Base-by-base conservation (phyloP, 2,797 vertebrate species). In the Scleropages formosus region DNA sequence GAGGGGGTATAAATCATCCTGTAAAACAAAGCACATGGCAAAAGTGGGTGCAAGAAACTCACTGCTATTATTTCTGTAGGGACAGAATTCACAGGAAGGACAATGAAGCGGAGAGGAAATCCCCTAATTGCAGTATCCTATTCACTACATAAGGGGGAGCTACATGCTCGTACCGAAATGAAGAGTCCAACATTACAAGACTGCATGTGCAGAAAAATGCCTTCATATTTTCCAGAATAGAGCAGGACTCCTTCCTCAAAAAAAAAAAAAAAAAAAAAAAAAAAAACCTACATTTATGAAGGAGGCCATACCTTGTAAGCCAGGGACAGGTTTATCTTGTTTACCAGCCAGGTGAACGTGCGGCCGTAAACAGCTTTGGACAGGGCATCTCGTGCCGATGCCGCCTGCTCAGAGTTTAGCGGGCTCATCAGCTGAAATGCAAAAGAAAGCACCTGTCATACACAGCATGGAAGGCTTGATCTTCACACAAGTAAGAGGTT, bases 311-410 rank as follows among this genome's bases (percentile, higher is more conserved):
- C 96, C 95, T 86, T 93, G 86, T 94, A 95, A 20, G 94, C 87
- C 83, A 99, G 90, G 0, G 97, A 99, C 60, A 87, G 80, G 78
- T 99, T 99, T 85, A 99, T 98, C 87, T 98, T 98, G 83, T 89
- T 94, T 11, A 99, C 97, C 71, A 99, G 92, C 97, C 97, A 99
- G 79, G 95, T 94, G 84, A 99, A 99, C 20, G 97, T 98, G 72
- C 97, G 95, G 46, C 96, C 96, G 0, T 99, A 99, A 12, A 99
- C 85, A 0, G 97, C 97, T 82, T 99, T 99, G 12, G 97, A 94
- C 0, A 99, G 86, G 0, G 97, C 97, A 0, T 99, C 97, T 6
- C 97, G 88, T 0, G 95, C 97, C 0, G 95, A 95, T 0, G 94
- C 94, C 0, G 97, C 96, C 88, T 99, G 97, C 82, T 99, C 97